A percentile compares a stretch with the other conserved stretches of the same genome.
These are phyloP conservation scores for Hippocampus barbouri DNA, from an alignment of 2,113 vertebrate genomes.

Conservation along the genomic window DNA sequence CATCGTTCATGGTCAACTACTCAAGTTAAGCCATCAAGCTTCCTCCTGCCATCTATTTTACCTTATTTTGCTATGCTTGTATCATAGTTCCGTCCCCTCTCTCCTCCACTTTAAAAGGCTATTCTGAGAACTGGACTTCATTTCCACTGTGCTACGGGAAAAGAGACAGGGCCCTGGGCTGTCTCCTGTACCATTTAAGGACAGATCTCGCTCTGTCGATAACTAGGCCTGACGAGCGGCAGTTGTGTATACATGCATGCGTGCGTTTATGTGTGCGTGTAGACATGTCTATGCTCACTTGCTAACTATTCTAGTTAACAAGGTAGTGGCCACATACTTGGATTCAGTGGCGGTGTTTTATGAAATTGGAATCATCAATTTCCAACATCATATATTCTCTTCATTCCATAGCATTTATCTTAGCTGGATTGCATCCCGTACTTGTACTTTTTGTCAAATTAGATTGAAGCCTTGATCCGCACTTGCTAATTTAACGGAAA, in stretches of 20 bases:
- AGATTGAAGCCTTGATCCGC: too few species aligned
- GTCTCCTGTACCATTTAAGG: conserved; percentile 69
- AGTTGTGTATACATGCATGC: conserved; percentile 12
- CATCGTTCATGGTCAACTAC: conserved; percentile 9
- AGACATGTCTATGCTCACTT: conserved; percentile 25
- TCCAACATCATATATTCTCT: background rate
- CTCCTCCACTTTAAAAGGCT: conserved; percentile 50
- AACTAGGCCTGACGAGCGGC: conserved; percentile 52
- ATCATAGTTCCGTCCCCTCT: conserved; percentile 6
- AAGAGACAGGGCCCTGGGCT: conserved; percentile 45
- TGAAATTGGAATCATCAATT: background rate
- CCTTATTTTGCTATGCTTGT: conserved; percentile 14
- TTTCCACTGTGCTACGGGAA: conserved; percentile 56
- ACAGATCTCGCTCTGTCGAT: conserved; percentile 63
- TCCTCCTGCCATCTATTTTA: conserved; percentile 11
- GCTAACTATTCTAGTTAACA: conserved; percentile 34
- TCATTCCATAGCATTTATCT: background rate
- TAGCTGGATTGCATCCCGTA: background rate
- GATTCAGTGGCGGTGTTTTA: background rate
- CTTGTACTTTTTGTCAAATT: too few species aligned
- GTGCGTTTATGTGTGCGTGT: conserved; percentile 21
- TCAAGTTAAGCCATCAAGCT: background rate
- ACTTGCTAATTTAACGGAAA: too few species aligned
- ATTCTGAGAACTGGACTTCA: conserved; percentile 52
- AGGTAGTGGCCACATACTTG: conserved; percentile 16